Conservation (phyloP, 1,140 invertebrate genomes). For the Whitmania pigra region DNA sequence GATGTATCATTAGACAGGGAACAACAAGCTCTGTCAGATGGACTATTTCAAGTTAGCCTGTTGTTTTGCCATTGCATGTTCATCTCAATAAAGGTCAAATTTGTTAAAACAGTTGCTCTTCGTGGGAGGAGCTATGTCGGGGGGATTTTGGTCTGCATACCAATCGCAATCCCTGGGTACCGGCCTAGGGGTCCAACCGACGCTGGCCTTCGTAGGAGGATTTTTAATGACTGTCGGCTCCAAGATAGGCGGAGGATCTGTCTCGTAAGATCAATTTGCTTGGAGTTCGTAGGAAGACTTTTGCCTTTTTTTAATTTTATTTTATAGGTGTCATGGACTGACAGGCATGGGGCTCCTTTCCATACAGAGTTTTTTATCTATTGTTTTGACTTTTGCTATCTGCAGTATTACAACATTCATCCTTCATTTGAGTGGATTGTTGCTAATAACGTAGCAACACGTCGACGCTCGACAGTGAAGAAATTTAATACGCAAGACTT, state of each 20-base stretch:
- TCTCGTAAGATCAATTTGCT: slow-evolving; percentile 3
- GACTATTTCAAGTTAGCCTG: neutral
- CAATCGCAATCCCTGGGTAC: slow-evolving; percentile 15
- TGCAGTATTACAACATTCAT: slow-evolving; percentile 23
- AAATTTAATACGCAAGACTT: too few relatives aligned
- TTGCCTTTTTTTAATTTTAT: neutral
- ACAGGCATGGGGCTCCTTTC: slow-evolving; percentile 28
- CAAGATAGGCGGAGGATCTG: slow-evolving; percentile 20
- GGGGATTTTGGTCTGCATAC: slow-evolving; percentile 18
- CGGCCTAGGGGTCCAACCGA: neutral
- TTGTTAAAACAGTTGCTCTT: slow-evolving; percentile 16
- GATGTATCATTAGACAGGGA: too few relatives aligned
- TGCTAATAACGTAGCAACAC: neutral
- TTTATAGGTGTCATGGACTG: slow-evolving; percentile 29
- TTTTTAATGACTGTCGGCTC: slow-evolving; percentile 15
- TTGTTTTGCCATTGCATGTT: neutral
- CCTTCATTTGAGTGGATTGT: neutral
- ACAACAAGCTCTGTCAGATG: too few relatives aligned
- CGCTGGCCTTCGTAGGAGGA: slow-evolving; percentile 19
- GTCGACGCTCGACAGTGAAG: too few relatives aligned
- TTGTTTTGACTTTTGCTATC: slow-evolving; percentile 26
- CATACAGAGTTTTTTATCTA: slow-evolving; percentile 26
- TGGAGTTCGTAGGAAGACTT: neutral
- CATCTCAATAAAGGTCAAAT: neutral
- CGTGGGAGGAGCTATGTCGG: slow-evolving; percentile 9